A percentile compares a stretch with the other conserved stretches of the same genome.
These are phyloP conservation scores for Tragulus kanchil DNA, from an alignment of 2,113 vertebrate genomes.

Conservation along the genomic window DNA sequence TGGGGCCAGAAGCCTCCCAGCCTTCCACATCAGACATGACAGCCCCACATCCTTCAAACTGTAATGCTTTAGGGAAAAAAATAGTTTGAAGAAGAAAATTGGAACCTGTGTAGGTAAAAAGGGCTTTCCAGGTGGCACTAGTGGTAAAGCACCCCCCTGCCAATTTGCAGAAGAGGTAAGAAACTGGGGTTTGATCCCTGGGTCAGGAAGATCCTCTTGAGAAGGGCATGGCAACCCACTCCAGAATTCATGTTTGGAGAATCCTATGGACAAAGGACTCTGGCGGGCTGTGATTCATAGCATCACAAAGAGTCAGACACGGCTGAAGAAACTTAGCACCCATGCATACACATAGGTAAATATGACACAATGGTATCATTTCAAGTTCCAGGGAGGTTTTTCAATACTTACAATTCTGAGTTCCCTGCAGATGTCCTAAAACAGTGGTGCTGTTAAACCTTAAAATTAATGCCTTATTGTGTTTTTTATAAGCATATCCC, in stretches of 20 bases:
- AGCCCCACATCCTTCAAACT: not conserved
- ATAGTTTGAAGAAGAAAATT: not conserved
- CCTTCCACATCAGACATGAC: not conserved
- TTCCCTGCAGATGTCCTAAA: not conserved
- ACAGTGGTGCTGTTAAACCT: not conserved
- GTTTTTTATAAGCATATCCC: not conserved
- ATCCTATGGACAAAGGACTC: not conserved
- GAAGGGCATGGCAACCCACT: not conserved
- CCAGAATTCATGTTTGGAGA: not conserved
- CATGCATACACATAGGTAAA: not conserved
- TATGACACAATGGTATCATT: not conserved
- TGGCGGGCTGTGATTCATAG: not conserved
- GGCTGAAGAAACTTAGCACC: not conserved
- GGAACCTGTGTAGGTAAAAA: not conserved
- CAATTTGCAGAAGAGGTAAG: not conserved
- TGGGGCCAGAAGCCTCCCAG: not conserved
- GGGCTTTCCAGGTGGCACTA: not conserved
- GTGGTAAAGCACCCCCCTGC: not conserved
- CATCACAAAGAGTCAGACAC: not conserved
- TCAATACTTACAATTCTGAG: conserved; percentile 28
- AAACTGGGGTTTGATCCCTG: not conserved
- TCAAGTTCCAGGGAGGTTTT: conserved; percentile 10
- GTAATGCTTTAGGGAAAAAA: not conserved
- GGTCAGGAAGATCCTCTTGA: not conserved
- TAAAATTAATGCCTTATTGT: not conserved